Evolutionary conservation across 2,113 vertebrate genomes (phyloP), one percentile per base, ranked within the genome.

Genomic region (Xyliphius kryptos): DNA sequence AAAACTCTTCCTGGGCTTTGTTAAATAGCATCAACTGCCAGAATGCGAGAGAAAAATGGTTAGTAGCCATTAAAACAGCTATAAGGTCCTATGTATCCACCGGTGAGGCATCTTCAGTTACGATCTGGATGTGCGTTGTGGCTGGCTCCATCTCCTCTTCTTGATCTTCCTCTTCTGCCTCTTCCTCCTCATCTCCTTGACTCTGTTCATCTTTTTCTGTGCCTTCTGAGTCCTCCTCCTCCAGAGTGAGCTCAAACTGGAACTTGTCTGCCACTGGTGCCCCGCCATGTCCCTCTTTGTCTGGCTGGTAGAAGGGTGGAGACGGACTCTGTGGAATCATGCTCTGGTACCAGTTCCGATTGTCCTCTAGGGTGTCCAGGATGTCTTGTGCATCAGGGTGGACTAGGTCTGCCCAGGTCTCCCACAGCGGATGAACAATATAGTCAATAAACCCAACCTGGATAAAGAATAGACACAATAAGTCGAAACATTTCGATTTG

Each of bases 301-400:
- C 87, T 62, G 86, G 85, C 57, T 96, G 93, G 0, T 97, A 95
- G 75, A 95, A 87, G 0, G 95, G 93, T 9, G 96, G 95, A 9
- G 95, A 97, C 0, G 96, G 96, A 68, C 96, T 99, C 82, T 97
- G 94, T 51, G 96, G 96, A 68, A 99, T 97, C 95, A 98, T 99
- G 80, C 96, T 98, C 89, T 98, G 96, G 84, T 99, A 99, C 94
- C 95, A 99, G 89, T 99, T 97, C 80, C 96, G 90, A 84, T 99
- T 99, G 80, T 99, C 96, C 83, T 98, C 95, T 75, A 99, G 76
- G 0, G 93, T 99, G 79, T 99, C 96, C 81, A 99, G 85, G 77
- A 99, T 99, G 82, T 99, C 96, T 83, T 99, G 96, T 49, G 96
- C 96, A 0, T 99, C 96, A 0, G 96, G 96, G 74, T 99, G 96